Evolutionary conservation across 2,888 invertebrate species (phyloP).

Genomic region (Agonopterix arenella): DNA sequence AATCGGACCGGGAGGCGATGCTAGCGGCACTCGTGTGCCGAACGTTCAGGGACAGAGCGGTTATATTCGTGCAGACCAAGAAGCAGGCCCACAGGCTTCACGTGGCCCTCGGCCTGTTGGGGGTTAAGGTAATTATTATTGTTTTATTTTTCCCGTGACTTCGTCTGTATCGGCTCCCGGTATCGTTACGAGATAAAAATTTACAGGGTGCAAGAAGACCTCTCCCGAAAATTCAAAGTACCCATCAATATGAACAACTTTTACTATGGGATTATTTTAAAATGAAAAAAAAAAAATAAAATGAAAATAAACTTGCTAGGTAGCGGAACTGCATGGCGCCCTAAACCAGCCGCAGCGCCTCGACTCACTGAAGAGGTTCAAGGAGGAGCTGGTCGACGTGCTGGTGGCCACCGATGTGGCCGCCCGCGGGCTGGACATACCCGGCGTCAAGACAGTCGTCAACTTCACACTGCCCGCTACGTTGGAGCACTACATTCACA

Average conservation of each 20-base stretch:
- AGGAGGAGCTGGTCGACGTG: constrained; percentile 89
- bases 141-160: not conserved
- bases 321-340: constrained; percentile 96
- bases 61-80: constrained; percentile 98
- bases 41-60: constrained; percentile 93
- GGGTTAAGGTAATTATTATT: constrained; percentile 80
- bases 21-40: constrained; percentile 77
- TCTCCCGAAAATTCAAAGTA: no score
- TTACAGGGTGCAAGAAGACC: no score
- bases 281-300: not conserved
- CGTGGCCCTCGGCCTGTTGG: constrained; percentile 92
- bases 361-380: constrained; percentile 92
- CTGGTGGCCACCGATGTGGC: constrained; percentile 97
- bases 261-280: not conserved
- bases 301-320: constrained; percentile 30
- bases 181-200: no score
- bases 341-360: constrained; percentile 96
- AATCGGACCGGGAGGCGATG: constrained; percentile 94
- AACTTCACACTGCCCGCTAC: constrained; percentile 98
- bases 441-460: constrained; percentile 97
- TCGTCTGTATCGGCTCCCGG: no score
- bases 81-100: constrained; percentile 96
- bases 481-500: constrained; percentile 97
- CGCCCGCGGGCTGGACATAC: constrained; percentile 95
- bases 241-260: no score